Evolutionary conservation across 92 coral and sea anemone species (phyloP).

Genomic region (Virgularia gustaviana): DNA sequence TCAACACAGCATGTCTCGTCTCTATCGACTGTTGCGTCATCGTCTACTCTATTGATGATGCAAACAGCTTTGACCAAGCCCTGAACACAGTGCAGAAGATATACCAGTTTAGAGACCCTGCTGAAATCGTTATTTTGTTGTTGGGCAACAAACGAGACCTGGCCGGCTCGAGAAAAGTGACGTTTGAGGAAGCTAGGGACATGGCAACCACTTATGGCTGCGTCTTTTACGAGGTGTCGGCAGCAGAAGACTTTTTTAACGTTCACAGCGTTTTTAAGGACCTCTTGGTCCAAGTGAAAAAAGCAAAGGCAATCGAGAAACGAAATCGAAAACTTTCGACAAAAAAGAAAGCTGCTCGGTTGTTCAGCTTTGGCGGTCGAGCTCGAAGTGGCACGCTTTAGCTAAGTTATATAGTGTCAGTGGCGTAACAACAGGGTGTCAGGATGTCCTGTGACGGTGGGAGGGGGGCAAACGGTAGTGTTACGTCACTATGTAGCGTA

Average conservation of each 20-base stretch:
- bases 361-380: constrained; percentile 27
- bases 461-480: not conserved
- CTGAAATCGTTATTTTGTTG: constrained; percentile 14
- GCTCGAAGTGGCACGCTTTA: constrained; percentile 26
- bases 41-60: constrained; percentile 9
- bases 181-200: constrained; percentile 4
- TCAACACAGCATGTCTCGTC: not conserved
- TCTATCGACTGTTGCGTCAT: constrained; percentile 25
- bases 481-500: too few relatives aligned
- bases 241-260: constrained; percentile 19
- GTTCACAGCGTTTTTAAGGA: constrained; percentile 30
- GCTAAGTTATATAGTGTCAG: not conserved
- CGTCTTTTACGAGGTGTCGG: constrained; percentile 18
- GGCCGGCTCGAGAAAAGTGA: constrained; percentile 21
- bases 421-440: not conserved
- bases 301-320: not conserved
- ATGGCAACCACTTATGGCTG: constrained; percentile 6
- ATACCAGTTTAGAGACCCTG: not conserved
- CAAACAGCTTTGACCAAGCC: constrained; percentile 14
- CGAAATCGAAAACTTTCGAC: constrained; percentile 12
- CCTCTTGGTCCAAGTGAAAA: constrained; percentile 17
- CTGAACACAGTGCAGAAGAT: constrained; percentile 12
- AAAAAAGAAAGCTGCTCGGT: constrained; percentile 10
- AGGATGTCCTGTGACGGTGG: not conserved
- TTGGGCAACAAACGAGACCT: constrained; percentile 35